Base-by-base conservation (phyloP, 2,888 invertebrate species). In the Vesta saturnalis region DNA sequence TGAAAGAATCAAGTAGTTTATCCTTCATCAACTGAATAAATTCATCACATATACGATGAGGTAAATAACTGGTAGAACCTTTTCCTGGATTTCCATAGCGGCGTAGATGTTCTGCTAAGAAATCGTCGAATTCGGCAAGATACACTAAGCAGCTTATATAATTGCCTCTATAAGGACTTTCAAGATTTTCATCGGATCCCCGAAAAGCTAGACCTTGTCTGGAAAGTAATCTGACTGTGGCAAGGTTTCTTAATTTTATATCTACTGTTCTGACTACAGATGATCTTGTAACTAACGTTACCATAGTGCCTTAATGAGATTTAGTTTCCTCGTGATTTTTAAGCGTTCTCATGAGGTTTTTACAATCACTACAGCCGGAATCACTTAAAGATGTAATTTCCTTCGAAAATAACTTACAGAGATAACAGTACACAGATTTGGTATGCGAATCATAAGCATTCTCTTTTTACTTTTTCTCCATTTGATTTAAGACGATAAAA, bases 61-160 rank as follows among this genome's bases (percentile, higher is more conserved):
- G 77, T 30, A 78, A 55, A 60, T 78, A 77, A 0, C 64, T 64
- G 16, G 59, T 63, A n/a, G 60, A 8, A 6, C 76, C 76, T 55
- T 60, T 71, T 16, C 74, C 75, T 52, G 14, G 46, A 69, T 75
- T 77, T 16, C 71, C 74, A 71, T 77, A 69, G 35, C 72, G 70
- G 62, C 64, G 16, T 22, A 80, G 68, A 69, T 80, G 78, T 47
- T 68, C 61, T 15, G 55, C 64, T 47, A 79, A 62, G 63, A 79
- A 80, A 5, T 76, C 73, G 69, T 80, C 78, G 64, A 76, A 81
- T 61, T 79, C 70, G 16, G 77, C 72, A 14, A 79, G 30, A 10
- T 30, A 30, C 6, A 30, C 30, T 10, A 30, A 30, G 10, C 30
- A 30, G 10, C 30, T 30, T 5, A 30, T 5, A 30, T 30, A 30